These are phyloP conservation scores for Daubentonia madagascariensis DNA, from an alignment of 2,113 vertebrate genomes.

Conservation along the genomic window DNA sequence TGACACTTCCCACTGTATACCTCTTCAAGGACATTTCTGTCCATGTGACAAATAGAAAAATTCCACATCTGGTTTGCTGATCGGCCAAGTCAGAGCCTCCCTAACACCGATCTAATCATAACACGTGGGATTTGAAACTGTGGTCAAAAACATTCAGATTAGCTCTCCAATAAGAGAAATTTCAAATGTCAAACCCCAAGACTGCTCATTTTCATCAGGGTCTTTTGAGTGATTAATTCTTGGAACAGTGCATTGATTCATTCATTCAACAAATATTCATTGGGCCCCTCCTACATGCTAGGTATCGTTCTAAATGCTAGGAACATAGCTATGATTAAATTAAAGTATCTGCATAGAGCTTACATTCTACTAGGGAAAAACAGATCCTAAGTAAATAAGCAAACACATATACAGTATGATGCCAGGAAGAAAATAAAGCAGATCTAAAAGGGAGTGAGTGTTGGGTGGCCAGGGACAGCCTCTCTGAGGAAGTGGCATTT, in stretches of 20 bases:
- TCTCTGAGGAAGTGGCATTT: background rate
- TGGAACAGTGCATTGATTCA: background rate
- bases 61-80: background rate
- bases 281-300: background rate
- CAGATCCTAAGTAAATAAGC: background rate
- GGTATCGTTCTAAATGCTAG: background rate
- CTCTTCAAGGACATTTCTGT: background rate
- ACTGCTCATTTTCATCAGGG: background rate
- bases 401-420: background rate
- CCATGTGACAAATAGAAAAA: background rate
- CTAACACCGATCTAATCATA: background rate
- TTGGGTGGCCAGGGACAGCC: background rate
- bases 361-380: background rate
- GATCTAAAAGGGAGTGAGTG: rapidly evolving
- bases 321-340: background rate
- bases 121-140: background rate
- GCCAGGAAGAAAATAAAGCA: background rate
- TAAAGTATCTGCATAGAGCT: background rate
- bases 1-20: background rate
- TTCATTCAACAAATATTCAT: background rate
- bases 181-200: background rate
- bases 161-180: background rate
- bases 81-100: background rate
- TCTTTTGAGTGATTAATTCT: background rate
- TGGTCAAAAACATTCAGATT: background rate